phyloP scores from a whole-genome alignment of 2,888 invertebrate species.

The Heliconius hortense region DNA sequence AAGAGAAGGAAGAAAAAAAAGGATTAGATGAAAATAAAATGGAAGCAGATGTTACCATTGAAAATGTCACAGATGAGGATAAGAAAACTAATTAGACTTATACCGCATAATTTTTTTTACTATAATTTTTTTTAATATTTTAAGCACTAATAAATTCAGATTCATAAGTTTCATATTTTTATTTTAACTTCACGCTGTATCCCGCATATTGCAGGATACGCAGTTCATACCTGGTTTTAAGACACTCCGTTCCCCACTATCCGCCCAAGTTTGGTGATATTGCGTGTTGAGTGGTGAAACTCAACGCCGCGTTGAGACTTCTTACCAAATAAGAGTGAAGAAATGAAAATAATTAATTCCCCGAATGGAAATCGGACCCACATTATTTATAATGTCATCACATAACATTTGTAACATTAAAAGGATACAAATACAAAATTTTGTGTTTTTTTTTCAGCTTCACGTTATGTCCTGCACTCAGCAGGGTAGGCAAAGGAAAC shows the following conservation, averaged over 20 bases:
- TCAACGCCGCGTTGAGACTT: not conserved
- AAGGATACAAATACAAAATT: not conserved
- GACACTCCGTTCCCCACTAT: not conserved
- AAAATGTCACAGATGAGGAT: slow-evolving; percentile 36
- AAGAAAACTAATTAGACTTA: slow-evolving; percentile 29
- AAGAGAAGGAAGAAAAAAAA: slow-evolving; percentile 46
- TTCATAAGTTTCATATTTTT: not conserved
- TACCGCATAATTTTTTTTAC: not conserved
- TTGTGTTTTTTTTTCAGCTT: not conserved
- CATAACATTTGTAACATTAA: not conserved
- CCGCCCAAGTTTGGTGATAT: not conserved
- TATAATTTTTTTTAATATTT: not conserved
- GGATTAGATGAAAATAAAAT: slow-evolving; percentile 39
- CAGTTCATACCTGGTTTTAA: not conserved
- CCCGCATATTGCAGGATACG: not conserved
- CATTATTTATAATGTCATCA: not conserved
- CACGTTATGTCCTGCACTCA: no score
- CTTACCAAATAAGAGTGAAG: not conserved
- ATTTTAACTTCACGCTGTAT: not conserved
- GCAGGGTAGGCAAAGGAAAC: no score
- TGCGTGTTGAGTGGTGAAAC: not conserved
- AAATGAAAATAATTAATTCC: not conserved
- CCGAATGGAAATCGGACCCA: no score
- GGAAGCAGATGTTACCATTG: slow-evolving; percentile 25
- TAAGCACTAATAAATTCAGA: not conserved